Percentiles rank a stretch among this genome's conserved stretches.
phyloP scores from a whole-genome alignment of 2,797 vertebrate species.

The Epinephelus malabaricus region DNA sequence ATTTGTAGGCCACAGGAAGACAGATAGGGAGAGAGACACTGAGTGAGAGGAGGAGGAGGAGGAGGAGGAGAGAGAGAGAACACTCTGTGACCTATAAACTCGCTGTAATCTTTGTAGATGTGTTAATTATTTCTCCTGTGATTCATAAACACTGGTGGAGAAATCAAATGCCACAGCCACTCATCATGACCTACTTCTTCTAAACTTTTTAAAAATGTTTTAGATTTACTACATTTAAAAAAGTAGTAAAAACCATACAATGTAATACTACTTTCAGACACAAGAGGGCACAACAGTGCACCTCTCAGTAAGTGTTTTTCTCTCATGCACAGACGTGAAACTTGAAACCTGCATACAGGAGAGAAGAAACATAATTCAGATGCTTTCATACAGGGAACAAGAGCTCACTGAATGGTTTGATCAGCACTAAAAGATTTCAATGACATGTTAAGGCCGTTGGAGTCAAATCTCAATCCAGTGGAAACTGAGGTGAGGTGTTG shows the following conservation, averaged over 20 bases:
- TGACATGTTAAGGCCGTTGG: neutral
- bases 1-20: constrained; percentile 45
- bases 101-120: neutral
- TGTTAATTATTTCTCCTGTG: constrained; percentile 15
- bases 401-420: constrained; percentile 2
- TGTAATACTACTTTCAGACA: constrained; percentile 43
- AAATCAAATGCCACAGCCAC: neutral
- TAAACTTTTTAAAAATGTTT: neutral
- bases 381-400: neutral
- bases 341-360: neutral
- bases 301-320: neutral
- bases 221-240: neutral
- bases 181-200: neutral
- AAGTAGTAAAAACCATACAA: neutral
- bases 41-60: neutral
- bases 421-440: neutral
- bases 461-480: neutral
- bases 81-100: constrained; percentile 29
- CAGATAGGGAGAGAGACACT: constrained; percentile 33
- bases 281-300: constrained; percentile 51
- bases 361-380: neutral
- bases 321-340: too few species aligned
- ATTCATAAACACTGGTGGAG: neutral
- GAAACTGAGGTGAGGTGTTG: neutral
- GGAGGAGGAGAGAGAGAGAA: neutral